A percentile compares a stretch with the other conserved stretches of the same genome.
These are phyloP conservation scores for Pandemis heparana DNA, from an alignment of 2,888 invertebrate species.

Conservation along the genomic window DNA sequence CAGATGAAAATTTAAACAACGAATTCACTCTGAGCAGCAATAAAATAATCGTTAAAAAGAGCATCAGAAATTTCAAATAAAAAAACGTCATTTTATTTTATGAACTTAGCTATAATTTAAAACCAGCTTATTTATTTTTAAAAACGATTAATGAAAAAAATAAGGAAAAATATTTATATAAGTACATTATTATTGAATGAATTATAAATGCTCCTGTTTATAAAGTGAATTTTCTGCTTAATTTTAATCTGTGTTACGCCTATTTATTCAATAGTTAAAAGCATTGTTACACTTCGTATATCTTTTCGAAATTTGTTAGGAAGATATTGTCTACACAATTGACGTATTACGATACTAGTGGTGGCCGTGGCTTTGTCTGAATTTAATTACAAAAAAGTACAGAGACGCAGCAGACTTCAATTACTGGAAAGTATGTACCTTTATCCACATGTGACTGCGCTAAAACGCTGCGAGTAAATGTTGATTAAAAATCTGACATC, in stretches of 20 bases:
- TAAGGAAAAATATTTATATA: too few species aligned
- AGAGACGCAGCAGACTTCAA: background rate
- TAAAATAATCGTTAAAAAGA: too few species aligned
- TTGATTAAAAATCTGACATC: too few species aligned
- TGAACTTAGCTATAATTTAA: too few species aligned
- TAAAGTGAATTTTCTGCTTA: background rate
- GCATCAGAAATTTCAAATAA: too few species aligned
- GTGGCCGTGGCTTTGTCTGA: constrained; percentile 5
- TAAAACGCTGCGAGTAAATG: too few species aligned
- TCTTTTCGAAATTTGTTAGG: constrained; percentile 48
- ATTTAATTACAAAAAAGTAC: background rate
- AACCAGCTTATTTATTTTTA: too few species aligned
- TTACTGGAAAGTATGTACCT: background rate
- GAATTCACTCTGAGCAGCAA: background rate
- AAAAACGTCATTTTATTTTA: too few species aligned
- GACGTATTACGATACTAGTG: constrained; percentile 54
- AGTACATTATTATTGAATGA: too few species aligned
- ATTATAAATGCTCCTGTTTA: background rate
- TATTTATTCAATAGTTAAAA: constrained; percentile 17
- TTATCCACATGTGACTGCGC: too few species aligned
- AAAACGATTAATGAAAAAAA: too few species aligned
- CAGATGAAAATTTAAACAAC: constrained; percentile 14
- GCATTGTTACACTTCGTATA: constrained; percentile 42
- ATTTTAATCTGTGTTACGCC: constrained; percentile 12
- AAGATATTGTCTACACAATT: constrained; percentile 80